Conservation (phyloP, 1,140 invertebrate genomes). For the Penaeus chinensis region DNA sequence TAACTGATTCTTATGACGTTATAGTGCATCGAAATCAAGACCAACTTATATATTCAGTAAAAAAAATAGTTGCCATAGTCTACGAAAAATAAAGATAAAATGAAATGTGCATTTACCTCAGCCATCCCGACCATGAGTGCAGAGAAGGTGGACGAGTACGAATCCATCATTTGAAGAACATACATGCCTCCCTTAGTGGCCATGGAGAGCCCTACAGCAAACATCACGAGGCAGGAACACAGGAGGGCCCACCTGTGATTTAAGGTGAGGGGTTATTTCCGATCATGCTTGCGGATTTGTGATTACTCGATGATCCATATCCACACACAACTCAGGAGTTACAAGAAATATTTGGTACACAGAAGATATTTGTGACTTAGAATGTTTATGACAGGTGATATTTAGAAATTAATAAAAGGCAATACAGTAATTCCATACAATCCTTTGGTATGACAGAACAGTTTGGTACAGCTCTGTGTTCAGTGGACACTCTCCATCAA, state of each 20-base stretch:
- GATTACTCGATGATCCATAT: too few relatives aligned
- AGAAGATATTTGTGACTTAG: too few relatives aligned
- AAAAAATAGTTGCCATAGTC: conserved; percentile 12
- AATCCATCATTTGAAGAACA: conserved; percentile 80
- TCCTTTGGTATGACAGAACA: conserved; percentile 38
- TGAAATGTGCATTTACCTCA: conserved; percentile 63
- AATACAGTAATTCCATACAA: conserved; percentile 11
- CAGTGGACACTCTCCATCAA: conserved; percentile 34
- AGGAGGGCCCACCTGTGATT: conserved; percentile 60
- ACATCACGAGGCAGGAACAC: conserved; percentile 56
- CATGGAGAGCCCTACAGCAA: conserved; percentile 60
- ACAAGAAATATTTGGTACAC: too few relatives aligned
- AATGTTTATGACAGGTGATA: too few relatives aligned
- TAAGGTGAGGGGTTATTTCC: conserved; percentile 1
- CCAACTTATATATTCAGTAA: neutral
- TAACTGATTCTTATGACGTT: too few relatives aligned
- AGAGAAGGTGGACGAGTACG: conserved; percentile 89
- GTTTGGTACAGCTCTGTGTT: conserved; percentile 33
- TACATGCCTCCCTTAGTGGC: conserved; percentile 63
- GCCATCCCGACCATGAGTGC: conserved; percentile 81
- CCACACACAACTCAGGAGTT: too few relatives aligned
- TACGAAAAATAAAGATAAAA: neutral
- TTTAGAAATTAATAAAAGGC: too few relatives aligned
- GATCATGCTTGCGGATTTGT: neutral
- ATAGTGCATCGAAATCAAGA: too few relatives aligned